phyloP scores from a whole-genome alignment of 2,888 invertebrate genomes.

The Melanostoma scalare region DNA sequence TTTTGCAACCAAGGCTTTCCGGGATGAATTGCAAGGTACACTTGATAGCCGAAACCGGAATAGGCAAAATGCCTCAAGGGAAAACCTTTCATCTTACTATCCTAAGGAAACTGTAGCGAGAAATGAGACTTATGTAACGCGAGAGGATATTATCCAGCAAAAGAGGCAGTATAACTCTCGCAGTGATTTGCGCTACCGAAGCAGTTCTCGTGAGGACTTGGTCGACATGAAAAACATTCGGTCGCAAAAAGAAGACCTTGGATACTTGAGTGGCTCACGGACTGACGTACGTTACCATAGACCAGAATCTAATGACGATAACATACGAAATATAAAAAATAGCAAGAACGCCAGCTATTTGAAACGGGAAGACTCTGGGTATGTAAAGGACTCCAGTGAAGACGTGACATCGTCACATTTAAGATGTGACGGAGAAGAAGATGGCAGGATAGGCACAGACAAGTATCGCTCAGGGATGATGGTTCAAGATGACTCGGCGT shows the following conservation, averaged over 20 bases:
- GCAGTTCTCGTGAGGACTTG: constrained; percentile 79
- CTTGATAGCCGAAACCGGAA: constrained; percentile 79
- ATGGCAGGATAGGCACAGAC: constrained; percentile 74
- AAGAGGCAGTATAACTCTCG: constrained; percentile 80
- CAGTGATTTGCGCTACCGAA: constrained; percentile 78
- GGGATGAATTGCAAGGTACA: constrained; percentile 81
- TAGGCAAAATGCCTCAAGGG: constrained; percentile 76
- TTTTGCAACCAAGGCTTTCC: constrained; percentile 81
- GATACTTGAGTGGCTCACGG: constrained; percentile 77
- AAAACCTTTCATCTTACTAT: constrained; percentile 64
- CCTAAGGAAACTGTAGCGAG: constrained; percentile 51
- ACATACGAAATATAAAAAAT: constrained; percentile 73
- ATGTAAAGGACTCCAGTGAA: constrained; percentile 76
- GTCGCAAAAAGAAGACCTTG: constrained; percentile 77
- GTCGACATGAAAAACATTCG: constrained; percentile 79
- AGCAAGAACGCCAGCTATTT: constrained; percentile 73
- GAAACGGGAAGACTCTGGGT: constrained; percentile 77
- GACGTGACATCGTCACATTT: constrained; percentile 81
- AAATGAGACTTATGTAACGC: constrained; percentile 79
- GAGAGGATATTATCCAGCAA: constrained; percentile 81
- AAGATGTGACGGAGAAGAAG: constrained; percentile 82
- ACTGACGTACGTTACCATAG: constrained; percentile 77
- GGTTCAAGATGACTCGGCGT: constrained; percentile 84
- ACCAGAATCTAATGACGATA: constrained; percentile 75
- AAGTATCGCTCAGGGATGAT: constrained; percentile 82